A percentile compares a stretch with the other conserved stretches of the same genome.
Conservation (phyloP, 2,113 vertebrate species). For the Catharus fuscescens region DNA sequence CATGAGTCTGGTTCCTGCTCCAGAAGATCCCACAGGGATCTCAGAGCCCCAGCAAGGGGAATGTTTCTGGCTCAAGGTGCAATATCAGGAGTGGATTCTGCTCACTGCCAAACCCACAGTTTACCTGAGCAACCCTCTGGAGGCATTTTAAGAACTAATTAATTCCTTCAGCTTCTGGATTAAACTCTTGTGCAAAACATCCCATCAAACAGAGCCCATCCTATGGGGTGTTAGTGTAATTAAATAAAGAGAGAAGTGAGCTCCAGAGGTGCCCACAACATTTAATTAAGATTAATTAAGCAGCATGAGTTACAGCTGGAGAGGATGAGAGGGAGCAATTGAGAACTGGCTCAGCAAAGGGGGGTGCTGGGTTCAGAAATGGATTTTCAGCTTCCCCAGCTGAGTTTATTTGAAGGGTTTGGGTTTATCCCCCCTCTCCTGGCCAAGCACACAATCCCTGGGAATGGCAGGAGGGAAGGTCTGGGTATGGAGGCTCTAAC, state of each 20-base stretch:
- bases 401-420: background rate
- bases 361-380: background rate
- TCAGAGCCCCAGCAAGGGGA: background rate
- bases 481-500: background rate
- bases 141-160: background rate
- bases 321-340: slow-evolving; percentile 8
- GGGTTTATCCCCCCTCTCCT: background rate
- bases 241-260: slow-evolving; percentile 44
- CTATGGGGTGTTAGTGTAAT: slow-evolving; percentile 15
- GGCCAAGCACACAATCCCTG: background rate
- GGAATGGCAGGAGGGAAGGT: background rate
- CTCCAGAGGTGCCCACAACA: slow-evolving; percentile 32
- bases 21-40: background rate
- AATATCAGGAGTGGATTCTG: background rate
- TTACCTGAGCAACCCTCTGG: background rate
- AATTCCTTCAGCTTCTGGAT: slow-evolving; percentile 17
- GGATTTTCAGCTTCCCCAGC: background rate
- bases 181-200: slow-evolving; percentile 25
- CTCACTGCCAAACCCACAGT: background rate
- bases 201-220: slow-evolving; percentile 17
- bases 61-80: background rate
- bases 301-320: slow-evolving; percentile 43
- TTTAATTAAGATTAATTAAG: slow-evolving; percentile 66
- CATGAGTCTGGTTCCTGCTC: background rate
- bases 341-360: background rate